A percentile compares a stretch with the other conserved stretches of the same genome.
Evolutionary conservation across 2,888 invertebrate genomes (phyloP).

Genomic region (Pharmacophagus antenor): DNA sequence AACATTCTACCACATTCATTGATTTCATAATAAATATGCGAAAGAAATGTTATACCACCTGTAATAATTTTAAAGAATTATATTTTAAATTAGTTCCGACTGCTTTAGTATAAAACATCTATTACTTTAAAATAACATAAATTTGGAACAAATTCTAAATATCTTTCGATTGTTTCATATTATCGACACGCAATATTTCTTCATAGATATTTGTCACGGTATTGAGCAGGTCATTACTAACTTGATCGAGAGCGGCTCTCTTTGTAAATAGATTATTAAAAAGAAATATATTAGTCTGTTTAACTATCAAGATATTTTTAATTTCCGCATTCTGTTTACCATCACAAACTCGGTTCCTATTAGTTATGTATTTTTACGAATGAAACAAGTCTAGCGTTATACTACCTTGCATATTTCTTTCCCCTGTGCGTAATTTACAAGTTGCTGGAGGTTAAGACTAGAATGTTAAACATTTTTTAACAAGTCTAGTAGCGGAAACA

Average conservation of each 20-base stretch:
- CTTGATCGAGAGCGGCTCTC: not conserved
- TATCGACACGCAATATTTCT: constrained; percentile 7
- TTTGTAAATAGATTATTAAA: constrained; percentile 1
- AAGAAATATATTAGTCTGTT: not conserved
- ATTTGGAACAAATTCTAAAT: constrained; percentile 3
- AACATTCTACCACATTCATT: not conserved
- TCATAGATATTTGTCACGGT: constrained; percentile 15
- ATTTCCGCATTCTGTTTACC: constrained; percentile 15
- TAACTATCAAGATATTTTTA: not conserved
- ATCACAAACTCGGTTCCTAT: not conserved
- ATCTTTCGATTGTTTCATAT: constrained; percentile 9
- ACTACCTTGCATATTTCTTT: constrained; percentile 6
- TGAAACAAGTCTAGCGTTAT: not conserved
- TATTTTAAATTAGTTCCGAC: not conserved
- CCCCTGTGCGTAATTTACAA: not conserved
- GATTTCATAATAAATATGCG: not conserved
- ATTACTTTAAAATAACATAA: not conserved
- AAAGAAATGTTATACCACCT: not conserved
- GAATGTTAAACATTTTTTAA: not conserved
- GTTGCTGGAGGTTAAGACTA: constrained; percentile 11
- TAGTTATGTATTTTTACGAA: not conserved
- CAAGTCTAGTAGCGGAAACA: not conserved
- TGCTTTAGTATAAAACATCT: not conserved
- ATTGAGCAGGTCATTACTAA: constrained; percentile 11
- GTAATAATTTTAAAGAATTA: not conserved